Conservation (phyloP, 2,113 vertebrate species). For the Oreochromis aureus region DNA sequence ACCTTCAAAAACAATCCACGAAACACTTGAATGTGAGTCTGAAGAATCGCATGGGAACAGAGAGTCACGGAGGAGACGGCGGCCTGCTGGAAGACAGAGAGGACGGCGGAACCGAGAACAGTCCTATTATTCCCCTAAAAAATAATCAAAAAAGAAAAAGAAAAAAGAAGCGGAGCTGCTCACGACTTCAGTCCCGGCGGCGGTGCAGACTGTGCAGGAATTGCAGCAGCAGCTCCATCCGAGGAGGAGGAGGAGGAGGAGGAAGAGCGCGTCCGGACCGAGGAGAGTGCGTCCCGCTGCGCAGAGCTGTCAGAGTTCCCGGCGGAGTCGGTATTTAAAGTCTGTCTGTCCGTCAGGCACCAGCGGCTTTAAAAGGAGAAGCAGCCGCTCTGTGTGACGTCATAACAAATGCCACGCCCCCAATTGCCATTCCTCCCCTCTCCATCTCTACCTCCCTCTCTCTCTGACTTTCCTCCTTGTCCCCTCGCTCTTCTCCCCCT, state of each 20-base stretch:
- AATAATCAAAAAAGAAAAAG: not conserved
- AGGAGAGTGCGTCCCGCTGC: not conserved
- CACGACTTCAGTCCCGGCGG: constrained; percentile 8
- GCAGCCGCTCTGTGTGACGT: not conserved
- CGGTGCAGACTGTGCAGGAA: not conserved
- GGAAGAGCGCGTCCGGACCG: not conserved
- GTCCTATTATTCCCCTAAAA: not conserved
- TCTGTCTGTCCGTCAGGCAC: not conserved
- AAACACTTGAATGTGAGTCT: constrained; percentile 86
- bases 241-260: not conserved
- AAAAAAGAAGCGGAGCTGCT: not conserved
- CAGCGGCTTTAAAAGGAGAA: constrained; percentile 38
- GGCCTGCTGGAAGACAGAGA: not conserved
- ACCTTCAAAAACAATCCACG: constrained; percentile 83
- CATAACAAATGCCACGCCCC: not conserved
- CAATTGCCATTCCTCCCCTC: not conserved
- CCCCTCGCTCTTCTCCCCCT: not conserved
- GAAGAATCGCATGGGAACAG: constrained; percentile 80
- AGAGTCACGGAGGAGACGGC: constrained; percentile 33
- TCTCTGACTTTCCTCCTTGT: not conserved
- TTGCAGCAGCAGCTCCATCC: constrained; percentile 6
- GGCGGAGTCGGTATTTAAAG: not conserved
- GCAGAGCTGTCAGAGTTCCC: not conserved
- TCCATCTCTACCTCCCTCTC: not conserved
- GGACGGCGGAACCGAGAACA: not conserved